phyloP scores from a whole-genome alignment of 2,113 vertebrate species.

The Sterrhoptilus dennistouni region DNA sequence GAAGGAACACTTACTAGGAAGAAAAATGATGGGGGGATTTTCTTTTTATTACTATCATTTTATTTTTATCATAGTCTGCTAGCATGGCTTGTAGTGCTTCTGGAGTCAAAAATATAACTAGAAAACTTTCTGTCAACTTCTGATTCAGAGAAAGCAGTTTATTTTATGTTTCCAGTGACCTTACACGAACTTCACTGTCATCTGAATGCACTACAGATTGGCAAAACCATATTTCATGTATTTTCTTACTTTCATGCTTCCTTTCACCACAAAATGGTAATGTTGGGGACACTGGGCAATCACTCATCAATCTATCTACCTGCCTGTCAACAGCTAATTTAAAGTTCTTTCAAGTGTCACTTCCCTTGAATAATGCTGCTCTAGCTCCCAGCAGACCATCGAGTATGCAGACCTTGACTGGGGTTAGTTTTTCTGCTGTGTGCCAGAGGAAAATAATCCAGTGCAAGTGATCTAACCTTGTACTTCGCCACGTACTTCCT shows the following conservation, averaged over 20 bases:
- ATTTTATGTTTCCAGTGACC: background rate
- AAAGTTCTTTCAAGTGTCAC: conserved; percentile 59
- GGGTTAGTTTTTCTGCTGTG: conserved; percentile 6
- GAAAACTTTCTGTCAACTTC: background rate
- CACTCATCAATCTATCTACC: conserved; percentile 40
- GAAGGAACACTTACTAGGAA: background rate
- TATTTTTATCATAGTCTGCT: background rate
- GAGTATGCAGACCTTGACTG: background rate
- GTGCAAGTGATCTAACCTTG: background rate
- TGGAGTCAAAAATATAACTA: background rate
- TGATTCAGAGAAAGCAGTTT: background rate
- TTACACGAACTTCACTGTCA: background rate
- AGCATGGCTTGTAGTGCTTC: background rate
- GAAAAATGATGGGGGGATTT: background rate
- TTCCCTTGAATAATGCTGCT: conserved; percentile 42
- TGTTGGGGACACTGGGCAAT: background rate
- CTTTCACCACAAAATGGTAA: conserved; percentile 33
- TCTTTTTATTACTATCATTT: background rate
- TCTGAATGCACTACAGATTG: background rate
- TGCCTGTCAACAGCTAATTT: conserved; percentile 61
- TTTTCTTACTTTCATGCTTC: conserved; percentile 10
- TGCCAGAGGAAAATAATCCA: conserved; percentile 1
- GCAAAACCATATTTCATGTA: background rate
- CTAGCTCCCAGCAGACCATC: background rate
- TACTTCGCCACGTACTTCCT: conserved; percentile 34